Conservation (phyloP, 2,888 invertebrate species). For the Cephus sareptanus region DNA sequence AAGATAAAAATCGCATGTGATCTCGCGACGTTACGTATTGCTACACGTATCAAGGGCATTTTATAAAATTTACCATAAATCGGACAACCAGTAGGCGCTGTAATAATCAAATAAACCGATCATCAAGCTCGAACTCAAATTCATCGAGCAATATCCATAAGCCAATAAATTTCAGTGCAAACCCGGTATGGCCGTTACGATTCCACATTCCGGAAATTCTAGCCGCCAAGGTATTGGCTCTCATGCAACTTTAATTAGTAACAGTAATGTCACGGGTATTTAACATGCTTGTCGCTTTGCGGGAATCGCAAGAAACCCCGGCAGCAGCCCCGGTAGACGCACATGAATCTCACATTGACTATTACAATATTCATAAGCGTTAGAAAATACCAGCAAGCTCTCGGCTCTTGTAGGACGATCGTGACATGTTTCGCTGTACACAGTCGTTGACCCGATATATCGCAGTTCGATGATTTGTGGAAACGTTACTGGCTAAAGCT, state of each 20-base stretch:
- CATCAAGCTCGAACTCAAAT: background rate
- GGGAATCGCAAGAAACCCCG: slow-evolving; percentile 22
- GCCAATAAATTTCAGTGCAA: slow-evolving; percentile 19
- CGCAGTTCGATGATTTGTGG: slow-evolving; percentile 15
- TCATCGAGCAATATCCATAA: background rate
- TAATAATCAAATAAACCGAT: background rate
- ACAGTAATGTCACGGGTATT: slow-evolving; percentile 25
- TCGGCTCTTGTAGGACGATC: slow-evolving; percentile 20
- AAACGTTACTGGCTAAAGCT: background rate
- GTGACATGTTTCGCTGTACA: slow-evolving; percentile 23
- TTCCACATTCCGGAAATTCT: slow-evolving; percentile 23
- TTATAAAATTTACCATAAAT: background rate
- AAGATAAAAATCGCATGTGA: background rate
- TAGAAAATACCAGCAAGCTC: slow-evolving; percentile 15
- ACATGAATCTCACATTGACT: slow-evolving; percentile 23
- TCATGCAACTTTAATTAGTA: slow-evolving; percentile 27
- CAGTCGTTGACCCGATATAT: background rate
- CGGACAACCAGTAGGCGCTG: background rate
- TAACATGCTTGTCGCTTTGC: slow-evolving; percentile 25
- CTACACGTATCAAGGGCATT: background rate
- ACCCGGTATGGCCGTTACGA: slow-evolving; percentile 14
- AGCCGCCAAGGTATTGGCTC: slow-evolving; percentile 20
- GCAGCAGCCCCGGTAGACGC: slow-evolving; percentile 13
- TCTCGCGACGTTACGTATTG: background rate
- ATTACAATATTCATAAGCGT: slow-evolving; percentile 26